Evolutionary conservation across 2,888 invertebrate genomes (phyloP), one percentile per base, ranked within the genome.

Genomic region (Brachypalpus laphriformis): DNA sequence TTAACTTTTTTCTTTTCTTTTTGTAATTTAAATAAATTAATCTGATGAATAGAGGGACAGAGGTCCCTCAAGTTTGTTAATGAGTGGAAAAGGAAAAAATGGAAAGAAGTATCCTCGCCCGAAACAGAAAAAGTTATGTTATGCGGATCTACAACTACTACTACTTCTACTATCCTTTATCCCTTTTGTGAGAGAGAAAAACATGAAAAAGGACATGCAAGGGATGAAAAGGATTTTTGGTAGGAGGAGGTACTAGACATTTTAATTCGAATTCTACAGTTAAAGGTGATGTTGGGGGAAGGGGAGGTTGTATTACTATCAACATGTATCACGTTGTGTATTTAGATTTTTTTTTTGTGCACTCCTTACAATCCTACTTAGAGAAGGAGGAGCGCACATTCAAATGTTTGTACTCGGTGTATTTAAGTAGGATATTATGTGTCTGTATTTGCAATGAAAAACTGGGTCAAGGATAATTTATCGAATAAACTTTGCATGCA

Each of bases 11-110:
- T n/a, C 22, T 31, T 57, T 81, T 25, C 5, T 57, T 57, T 57
- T 63, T 85, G 80, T 76, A 85, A 81, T 81, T 85, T 66, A 9
- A 85, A 85, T 85, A 85, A 85, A 85, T 85, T 85, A 85, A 85
- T 85, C 75, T 66, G 71, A 85, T 81, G 85, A 80, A 47, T 22
- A 74, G 68, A 74, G 68, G 75, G 59, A 75, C 54, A 45, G 37
- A 31, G 49, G 22, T 37, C 28, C 70, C 70, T 42, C 28, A 11
- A 4, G 22, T 34, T 51, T 80, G 59, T 85, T 85, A 85, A 75
- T 75, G 75, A 75, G 45, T 70, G 20, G 14, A 63, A 45, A 59
- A 57, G 66, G 8, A 71, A 18, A n/a, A n/a, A n/a, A n/a, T n/a
- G n/a, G n/a, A n/a, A n/a, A n/a, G n/a, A n/a, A 47, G 45, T 59